Evolutionary conservation across 2,113 vertebrate species (phyloP).

Genomic region (Mastomys coucha): DNA sequence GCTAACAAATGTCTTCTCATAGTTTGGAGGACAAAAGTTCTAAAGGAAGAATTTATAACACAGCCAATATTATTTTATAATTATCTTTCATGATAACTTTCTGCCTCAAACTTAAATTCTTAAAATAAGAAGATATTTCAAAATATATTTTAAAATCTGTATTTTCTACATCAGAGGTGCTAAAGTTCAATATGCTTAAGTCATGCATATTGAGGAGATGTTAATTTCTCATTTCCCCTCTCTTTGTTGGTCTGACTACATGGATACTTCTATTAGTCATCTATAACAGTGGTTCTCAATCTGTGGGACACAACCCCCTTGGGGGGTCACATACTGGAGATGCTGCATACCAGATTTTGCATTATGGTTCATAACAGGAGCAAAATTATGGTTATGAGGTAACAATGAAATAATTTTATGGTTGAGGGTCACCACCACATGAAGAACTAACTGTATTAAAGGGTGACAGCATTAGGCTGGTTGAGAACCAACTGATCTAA

Average conservation of each 20-base stretch:
- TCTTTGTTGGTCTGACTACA: background rate
- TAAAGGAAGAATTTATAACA: conserved; percentile 14
- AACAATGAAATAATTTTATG: background rate
- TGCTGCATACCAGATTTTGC: background rate
- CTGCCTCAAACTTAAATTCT: conserved; percentile 15
- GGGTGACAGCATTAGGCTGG: background rate
- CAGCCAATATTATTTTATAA: background rate
- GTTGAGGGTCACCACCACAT: background rate
- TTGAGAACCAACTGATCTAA: background rate
- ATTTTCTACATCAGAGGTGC: conserved; percentile 3
- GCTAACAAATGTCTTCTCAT: background rate
- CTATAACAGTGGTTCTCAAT: background rate
- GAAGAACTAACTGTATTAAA: background rate
- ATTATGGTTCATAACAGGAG: background rate
- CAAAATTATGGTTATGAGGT: background rate
- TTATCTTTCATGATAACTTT: background rate
- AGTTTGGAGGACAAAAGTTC: background rate
- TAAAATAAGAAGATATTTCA: background rate
- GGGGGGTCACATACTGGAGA: background rate
- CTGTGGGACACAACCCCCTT: background rate
- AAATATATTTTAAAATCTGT: background rate
- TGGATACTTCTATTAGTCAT: background rate
- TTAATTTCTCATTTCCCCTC: background rate
- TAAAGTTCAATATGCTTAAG: background rate
- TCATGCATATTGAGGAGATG: background rate